Base-by-base conservation (phyloP, 2,888 invertebrate genomes). In the Alcis repandata region DNA sequence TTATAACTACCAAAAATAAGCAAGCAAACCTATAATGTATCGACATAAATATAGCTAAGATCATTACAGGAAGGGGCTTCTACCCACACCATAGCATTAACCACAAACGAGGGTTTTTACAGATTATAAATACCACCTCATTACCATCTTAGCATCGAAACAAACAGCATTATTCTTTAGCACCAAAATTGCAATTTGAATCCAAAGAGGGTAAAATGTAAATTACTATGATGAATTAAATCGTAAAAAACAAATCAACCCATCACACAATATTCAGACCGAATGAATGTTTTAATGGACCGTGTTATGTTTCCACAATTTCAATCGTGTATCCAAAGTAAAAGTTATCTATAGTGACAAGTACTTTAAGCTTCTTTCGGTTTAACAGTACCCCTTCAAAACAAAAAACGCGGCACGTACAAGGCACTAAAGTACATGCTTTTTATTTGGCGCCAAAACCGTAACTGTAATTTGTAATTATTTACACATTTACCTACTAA, bases 1-100 rank as follows among this genome's bases (percentile, higher is more conserved):
- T 9, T 17, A 11, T 17, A 49, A 60, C 45, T 56, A 62, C 22
- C 52, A 54, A 53, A n/a, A 45, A 48, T 38, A 46, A 54, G 33
- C 51, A 59, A 59, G 60, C 56, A 60, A 15, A 40, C 57, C 51
- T 32, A 57, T 58, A 46, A 40, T 48, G 43, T 36, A 33, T 43
- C 6, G 17, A 48, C 13, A 46, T 15, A 33, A 22, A 51, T 63
- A 64, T 67, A 67, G 60, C 70, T 43, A 59, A 62, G 45, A 51
- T 51, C 15, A 48, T 45, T 59, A 70, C 45, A 61, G 59, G 60
- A 59, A 70, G 69, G 72, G 59, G 66, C 69, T 69, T 67, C 49
- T 69, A 69, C 78, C 75, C 80, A 80, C 77, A 80, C 80, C 77
- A 79, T 76, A 69, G 73, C 76, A 79, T 75, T 76, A 75, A 65